phyloP scores from a whole-genome alignment of 2,113 vertebrate genomes.

The Hystrix brachyura region DNA sequence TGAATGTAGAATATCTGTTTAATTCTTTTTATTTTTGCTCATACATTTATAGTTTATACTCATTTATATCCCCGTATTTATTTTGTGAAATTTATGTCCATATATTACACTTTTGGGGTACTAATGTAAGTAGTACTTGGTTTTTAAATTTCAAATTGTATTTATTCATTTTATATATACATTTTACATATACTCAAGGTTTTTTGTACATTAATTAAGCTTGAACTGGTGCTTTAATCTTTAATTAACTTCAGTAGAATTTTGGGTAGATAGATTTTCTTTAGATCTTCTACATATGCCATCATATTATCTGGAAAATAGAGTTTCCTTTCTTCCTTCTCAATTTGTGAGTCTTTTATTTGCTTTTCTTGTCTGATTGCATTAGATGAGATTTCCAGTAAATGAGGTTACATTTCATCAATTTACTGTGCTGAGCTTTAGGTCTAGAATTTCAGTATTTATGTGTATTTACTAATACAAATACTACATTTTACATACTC shows the following conservation, averaged over 20 bases:
- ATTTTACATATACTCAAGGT: neutral
- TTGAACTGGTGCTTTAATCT: neutral
- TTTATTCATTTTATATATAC: neutral
- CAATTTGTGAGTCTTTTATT: neutral
- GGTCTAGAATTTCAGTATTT: neutral
- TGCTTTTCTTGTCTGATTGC: neutral
- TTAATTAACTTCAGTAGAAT: neutral
- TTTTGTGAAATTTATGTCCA: neutral
- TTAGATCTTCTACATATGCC: neutral
- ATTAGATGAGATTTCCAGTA: neutral
- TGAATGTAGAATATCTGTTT: neutral
- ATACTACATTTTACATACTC: neutral
- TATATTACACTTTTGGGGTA: neutral
- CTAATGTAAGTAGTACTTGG: neutral
- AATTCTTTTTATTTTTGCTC: neutral
- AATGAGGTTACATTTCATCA: neutral
- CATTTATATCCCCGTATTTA: neutral
- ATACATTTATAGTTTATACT: neutral
- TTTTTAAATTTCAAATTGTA: conserved; percentile 11
- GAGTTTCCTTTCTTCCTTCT: neutral
- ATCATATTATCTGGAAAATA: neutral
- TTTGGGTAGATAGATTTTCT: neutral
- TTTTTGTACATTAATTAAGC: neutral
- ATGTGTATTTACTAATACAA: neutral
- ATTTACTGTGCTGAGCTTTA: neutral